phyloP scores from a whole-genome alignment of 2,888 invertebrate genomes.

The Mechanitis mazaeus region DNA sequence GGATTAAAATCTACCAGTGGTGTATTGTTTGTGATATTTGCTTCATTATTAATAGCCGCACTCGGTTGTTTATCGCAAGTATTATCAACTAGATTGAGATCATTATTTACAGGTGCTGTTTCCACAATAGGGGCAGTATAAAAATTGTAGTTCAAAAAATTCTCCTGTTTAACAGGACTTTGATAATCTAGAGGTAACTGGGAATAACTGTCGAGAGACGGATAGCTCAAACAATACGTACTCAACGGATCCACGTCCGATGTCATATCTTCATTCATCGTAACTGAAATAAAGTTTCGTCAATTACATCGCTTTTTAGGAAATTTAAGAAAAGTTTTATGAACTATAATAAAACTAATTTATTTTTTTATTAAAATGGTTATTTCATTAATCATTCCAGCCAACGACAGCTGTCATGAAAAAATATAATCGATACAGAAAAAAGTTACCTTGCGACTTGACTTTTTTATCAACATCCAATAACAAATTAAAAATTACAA shows the following conservation, averaged over 20 bases:
- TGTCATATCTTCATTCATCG: slow-evolving; percentile 41
- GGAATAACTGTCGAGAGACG: slow-evolving; percentile 31
- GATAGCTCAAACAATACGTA: slow-evolving; percentile 42
- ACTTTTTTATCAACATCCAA: slow-evolving; percentile 27
- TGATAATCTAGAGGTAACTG: slow-evolving; percentile 18
- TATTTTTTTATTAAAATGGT: not conserved
- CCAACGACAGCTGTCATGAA: slow-evolving; percentile 24
- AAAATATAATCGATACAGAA: slow-evolving; percentile 17
- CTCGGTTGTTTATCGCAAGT: not conserved
- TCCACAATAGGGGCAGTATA: slow-evolving; percentile 13
- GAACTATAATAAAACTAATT: no score
- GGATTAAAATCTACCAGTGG: slow-evolving; percentile 36
- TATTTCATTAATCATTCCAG: not conserved
- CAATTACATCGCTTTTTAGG: slow-evolving; percentile 1
- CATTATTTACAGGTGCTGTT: slow-evolving; percentile 4
- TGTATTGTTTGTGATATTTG: slow-evolving; percentile 12
- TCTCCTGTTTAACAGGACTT: slow-evolving; percentile 22
- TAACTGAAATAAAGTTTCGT: slow-evolving; percentile 20
- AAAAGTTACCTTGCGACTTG: slow-evolving; percentile 22
- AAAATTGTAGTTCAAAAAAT: slow-evolving; percentile 16
- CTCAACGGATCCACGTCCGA: slow-evolving; percentile 56
- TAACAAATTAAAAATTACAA: slow-evolving; percentile 5
- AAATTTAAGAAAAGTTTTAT: not conserved
- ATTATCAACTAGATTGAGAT: not conserved
- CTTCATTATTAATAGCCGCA: not conserved